These are phyloP conservation scores for Forbesichthys papilliferus DNA, from an alignment of 2,113 vertebrate genomes.

Conservation along the genomic window DNA sequence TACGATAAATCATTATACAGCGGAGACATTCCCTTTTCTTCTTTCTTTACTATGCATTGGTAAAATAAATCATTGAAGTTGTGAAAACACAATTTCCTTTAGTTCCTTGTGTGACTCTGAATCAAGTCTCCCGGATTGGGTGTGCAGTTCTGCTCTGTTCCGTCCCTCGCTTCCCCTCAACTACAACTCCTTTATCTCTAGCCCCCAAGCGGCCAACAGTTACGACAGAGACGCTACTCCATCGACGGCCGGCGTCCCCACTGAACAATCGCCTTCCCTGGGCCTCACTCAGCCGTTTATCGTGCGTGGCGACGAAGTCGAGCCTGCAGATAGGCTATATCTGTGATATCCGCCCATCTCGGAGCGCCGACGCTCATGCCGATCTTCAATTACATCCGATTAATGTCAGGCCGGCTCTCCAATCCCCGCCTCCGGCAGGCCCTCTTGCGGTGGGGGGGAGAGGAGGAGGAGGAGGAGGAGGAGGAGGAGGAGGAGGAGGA, in stretches of 20 bases:
- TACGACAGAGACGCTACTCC: background rate
- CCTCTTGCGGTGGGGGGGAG: conserved; percentile 12
- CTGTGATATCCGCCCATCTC: conserved; percentile 29
- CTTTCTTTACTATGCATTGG: background rate
- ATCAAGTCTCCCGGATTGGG: background rate
- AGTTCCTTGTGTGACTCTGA: background rate
- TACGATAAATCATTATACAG: conserved; percentile 3
- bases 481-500: background rate
- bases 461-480: too few relatives aligned
- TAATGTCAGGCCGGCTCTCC: conserved; percentile 49
- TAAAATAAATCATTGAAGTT: background rate
- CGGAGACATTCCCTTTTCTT: background rate
- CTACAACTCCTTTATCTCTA: conserved; percentile 5
- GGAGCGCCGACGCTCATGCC: conserved; percentile 35
- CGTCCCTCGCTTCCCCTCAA: background rate
- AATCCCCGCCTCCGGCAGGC: conserved; percentile 7
- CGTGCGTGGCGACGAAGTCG: conserved; percentile 14
- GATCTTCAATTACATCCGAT: conserved; percentile 49
- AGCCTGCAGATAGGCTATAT: background rate
- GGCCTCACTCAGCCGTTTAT: conserved; percentile 7
- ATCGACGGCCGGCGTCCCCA: conserved; percentile 10
- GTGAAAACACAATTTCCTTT: background rate
- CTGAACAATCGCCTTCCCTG: conserved; percentile 2
- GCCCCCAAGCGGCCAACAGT: conserved; percentile 3
- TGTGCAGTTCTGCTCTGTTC: too few relatives aligned